A percentile compares a stretch with the other conserved stretches of the same genome.
Evolutionary conservation across 2,888 invertebrate genomes (phyloP).

Genomic region (Sclerodermus sp.): DNA sequence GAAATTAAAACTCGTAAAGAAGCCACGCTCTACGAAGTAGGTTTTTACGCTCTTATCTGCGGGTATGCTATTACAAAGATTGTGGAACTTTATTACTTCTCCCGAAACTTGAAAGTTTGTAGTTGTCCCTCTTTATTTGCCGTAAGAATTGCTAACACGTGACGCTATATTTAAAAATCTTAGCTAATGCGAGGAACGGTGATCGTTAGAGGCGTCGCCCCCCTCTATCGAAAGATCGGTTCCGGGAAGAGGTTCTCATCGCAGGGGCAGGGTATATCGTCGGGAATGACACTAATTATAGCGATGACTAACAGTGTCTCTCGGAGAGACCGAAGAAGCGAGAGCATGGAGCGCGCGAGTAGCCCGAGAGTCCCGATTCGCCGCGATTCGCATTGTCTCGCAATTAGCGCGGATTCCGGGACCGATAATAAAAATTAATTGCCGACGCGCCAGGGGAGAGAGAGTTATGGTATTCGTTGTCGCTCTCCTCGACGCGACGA

Average conservation of each 20-base stretch:
- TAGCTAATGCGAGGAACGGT: neutral
- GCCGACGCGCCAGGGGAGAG: conserved; percentile 16
- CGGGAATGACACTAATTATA: conserved; percentile 31
- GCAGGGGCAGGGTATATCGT: conserved; percentile 8
- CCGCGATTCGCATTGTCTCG: conserved; percentile 32
- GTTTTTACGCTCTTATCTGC: too few species aligned
- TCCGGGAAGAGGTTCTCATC: neutral
- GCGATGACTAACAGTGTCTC: conserved; percentile 22
- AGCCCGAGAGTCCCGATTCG: neutral
- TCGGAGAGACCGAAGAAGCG: conserved; percentile 5
- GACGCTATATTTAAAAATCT: neutral
- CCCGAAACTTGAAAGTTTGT: neutral
- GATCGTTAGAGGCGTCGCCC: neutral
- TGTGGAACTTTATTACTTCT: too few species aligned
- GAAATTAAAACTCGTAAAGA: too few species aligned
- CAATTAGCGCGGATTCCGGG: conserved; percentile 38
- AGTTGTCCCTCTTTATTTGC: conserved; percentile 4
- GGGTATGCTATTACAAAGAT: too few species aligned
- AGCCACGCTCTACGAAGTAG: too few species aligned
- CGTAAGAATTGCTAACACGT: too few species aligned
- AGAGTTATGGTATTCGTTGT: neutral
- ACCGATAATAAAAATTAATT: conserved; percentile 41
- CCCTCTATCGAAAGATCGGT: neutral
- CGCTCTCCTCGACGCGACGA: neutral
- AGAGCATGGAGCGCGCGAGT: conserved; percentile 1